Evolutionary conservation across 2,888 invertebrate species (phyloP).

Genomic region (Nemoura dubitans): DNA sequence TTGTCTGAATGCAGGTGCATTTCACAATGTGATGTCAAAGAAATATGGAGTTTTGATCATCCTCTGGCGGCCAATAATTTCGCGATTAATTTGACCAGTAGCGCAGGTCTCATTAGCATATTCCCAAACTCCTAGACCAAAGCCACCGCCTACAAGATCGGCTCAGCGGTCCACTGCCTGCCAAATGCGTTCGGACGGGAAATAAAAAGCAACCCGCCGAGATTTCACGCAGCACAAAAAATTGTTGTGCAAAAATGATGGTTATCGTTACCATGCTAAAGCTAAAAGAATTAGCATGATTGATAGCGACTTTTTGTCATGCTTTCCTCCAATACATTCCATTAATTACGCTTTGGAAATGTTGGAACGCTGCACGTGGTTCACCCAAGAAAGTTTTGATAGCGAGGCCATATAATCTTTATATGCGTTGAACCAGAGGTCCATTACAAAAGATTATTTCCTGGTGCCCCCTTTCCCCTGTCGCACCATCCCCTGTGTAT

Average conservation of each 20-base stretch:
- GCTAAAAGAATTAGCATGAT: neutral
- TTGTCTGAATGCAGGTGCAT: no score
- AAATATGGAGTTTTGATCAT: no score
- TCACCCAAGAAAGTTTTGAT: neutral
- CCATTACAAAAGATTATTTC: conserved; percentile 22
- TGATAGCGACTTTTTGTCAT: neutral
- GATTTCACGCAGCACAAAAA: neutral
- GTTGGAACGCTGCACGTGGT: neutral
- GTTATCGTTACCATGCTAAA: neutral
- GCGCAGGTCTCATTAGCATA: no score
- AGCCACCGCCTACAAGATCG: no score
- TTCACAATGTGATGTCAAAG: no score
- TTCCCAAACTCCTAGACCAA: no score
- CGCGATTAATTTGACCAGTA: no score
- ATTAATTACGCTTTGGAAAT: neutral
- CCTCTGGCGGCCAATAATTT: no score
- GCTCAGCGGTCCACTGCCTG: no score
- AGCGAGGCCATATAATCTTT: neutral
- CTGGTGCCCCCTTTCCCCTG: neutral
- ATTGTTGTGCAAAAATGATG: neutral
- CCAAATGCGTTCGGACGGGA: neutral
- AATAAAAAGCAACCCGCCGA: neutral
- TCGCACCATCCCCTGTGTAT: conserved; percentile 25
- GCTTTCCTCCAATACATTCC: neutral
- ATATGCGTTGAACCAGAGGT: conserved; percentile 2